phyloP scores from a whole-genome alignment of 2,113 vertebrate species.

The Phocoena phocoena region DNA sequence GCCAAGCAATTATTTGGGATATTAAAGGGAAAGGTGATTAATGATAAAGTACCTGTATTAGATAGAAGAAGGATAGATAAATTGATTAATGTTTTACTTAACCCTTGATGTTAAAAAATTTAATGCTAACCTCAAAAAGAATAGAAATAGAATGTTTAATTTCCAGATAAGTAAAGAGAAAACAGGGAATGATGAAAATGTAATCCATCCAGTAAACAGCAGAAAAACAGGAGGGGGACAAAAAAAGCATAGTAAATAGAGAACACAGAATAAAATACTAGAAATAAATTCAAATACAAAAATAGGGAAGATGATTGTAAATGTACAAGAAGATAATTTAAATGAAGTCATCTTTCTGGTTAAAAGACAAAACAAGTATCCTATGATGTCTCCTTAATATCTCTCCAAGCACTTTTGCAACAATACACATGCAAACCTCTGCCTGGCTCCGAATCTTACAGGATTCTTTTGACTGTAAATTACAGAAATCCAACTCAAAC shows the following conservation, averaged over 20 bases:
- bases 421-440: not conserved
- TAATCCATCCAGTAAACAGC: not conserved
- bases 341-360: not conserved
- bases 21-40: not conserved
- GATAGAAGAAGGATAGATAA: not conserved
- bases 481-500: not conserved
- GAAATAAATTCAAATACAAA: not conserved
- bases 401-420: not conserved
- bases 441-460: not conserved
- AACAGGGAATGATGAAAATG: not conserved
- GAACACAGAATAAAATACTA: not conserved
- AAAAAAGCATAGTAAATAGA: not conserved
- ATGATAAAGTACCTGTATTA: not conserved
- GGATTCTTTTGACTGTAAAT: not conserved
- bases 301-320: not conserved
- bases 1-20: not conserved
- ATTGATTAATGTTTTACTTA: not conserved
- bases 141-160: not conserved
- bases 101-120: not conserved
- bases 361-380: constrained; percentile 1
- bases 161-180: not conserved
- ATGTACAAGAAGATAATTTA: not conserved
- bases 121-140: not conserved
- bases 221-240: not conserved
- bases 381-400: not conserved